phyloP scores from a whole-genome alignment of 2,888 invertebrate genomes.

The Morinoia aosen region DNA sequence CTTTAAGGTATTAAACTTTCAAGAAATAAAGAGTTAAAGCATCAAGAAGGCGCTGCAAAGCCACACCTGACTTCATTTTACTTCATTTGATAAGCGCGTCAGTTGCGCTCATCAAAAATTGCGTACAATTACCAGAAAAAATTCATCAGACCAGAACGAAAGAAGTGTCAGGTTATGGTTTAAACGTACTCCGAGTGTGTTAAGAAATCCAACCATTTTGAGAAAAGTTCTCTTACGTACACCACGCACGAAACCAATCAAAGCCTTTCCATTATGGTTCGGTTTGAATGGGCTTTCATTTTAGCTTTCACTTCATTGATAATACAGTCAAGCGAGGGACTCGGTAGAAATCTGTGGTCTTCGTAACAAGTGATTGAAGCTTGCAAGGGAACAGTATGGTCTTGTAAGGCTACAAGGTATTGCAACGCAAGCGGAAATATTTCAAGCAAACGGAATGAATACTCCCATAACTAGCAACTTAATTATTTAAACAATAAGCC shows the following conservation, averaged over 20 bases:
- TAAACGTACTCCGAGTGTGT: background rate
- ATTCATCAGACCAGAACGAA: background rate
- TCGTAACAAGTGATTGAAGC: background rate
- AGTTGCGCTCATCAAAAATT: background rate
- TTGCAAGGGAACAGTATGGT: background rate
- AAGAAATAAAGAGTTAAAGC: background rate
- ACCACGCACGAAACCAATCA: slow-evolving; percentile 1
- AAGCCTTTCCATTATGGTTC: background rate
- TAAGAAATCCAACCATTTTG: background rate
- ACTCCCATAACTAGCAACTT: too few relatives aligned
- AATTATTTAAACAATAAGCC: too few relatives aligned
- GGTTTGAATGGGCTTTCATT: background rate
- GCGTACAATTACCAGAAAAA: too few relatives aligned
- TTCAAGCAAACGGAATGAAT: background rate
- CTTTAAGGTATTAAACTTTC: too few relatives aligned
- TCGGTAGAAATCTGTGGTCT: background rate
- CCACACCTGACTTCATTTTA: background rate
- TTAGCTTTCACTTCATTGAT: background rate
- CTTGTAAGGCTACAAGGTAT: background rate
- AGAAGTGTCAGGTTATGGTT: background rate
- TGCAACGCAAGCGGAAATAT: background rate
- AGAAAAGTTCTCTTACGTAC: background rate
- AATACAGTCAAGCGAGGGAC: background rate
- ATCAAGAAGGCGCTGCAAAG: background rate
- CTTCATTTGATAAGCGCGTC: background rate